Base-by-base conservation (phyloP, 2,113 vertebrate species). In the Gymnocephalus cernua region DNA sequence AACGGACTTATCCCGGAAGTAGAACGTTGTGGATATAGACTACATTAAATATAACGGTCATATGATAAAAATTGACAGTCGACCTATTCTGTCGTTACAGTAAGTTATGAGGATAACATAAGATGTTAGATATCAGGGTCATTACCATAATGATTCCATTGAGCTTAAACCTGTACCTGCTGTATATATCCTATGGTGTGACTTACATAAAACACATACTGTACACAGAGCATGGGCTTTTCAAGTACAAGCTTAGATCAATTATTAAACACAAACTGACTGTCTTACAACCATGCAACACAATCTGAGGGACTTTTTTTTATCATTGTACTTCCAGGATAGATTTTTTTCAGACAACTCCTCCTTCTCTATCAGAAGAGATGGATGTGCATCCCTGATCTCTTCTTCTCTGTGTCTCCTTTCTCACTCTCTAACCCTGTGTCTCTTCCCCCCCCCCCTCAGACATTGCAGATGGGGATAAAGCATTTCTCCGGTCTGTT, bases 381-480 rank as follows among this genome's bases (percentile, higher is more conserved):
- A 8, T 1, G 21, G 15, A 38, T 29, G 9, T 44, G n/a, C 41
- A 44, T 45, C 23, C 14, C 57, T 57, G 54, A 70, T 23, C 6
- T 56, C 4, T 56, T 63, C n/a, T 19, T n/a, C 12, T 44, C 14
- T 25, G 18, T 15, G 12, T 35, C 38, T 19, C 19, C 50, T 25
- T 48, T 48, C 9, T 48, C 21, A 53, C 32, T 32, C 25, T 32
- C 51, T 29, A 11, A 44, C 61, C 57, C 59, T 77, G 11, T 84
- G 27, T 69, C 67, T 77, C 67, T 79, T n/a, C n/a, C n/a, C n/a
- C n/a, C n/a, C n/a, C 5, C 38, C 38, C 35, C 35, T 66, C 93
- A 99, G 98, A 99, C 98, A 0, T 92, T 99, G 84, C 98, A 99
- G 92, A 99, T 99, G 98, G 98, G 98, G 14, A 98, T 99, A 85